Evolutionary conservation across 2,888 invertebrate genomes (phyloP), one percentile per base, ranked within the genome.

Genomic region (Hirtodrosophila cameraria): DNA sequence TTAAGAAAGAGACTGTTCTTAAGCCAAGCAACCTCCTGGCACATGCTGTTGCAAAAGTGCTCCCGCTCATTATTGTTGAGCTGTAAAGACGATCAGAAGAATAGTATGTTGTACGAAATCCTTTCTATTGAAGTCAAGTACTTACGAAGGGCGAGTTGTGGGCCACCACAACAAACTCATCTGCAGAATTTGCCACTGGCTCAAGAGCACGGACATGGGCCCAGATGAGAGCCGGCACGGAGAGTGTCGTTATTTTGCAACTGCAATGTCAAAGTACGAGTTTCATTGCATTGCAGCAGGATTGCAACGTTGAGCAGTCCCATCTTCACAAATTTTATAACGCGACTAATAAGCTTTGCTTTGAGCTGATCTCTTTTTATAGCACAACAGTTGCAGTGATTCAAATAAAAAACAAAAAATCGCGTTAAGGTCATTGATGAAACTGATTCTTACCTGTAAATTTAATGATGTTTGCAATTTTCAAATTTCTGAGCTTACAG

Each of bases 131-230:
- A n/a, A n/a, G n/a, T n/a, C n/a, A 2, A 18, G 0, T 8, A 61
- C 79, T 46, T 58, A 77, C 77, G 3, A 81, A 65, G 0, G 77
- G 77, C 0, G 75, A 52, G 16, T 78, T 78, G 42, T 78, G 54
- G 5, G 41, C 77, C 7, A 78, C 33, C 1, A 81, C 11, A 4
- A 81, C 78, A n/a, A 78, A 52, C 16, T 75, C 73, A 16, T 67
- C 71, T 1, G 16, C 31, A 4, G 4, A 33, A 25, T 12, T 39
- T 0, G 15, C 27, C 2, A 15, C 30, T 3, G 50, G 11, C 12
- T 46, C 6, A 8, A 74, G n/a, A 9, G 49, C 25, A 18, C 52
- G 60, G 1, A 81, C 49, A 59, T 81, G 62, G 1, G 78, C 75
- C 82, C 77, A 78, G 7, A 78, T 75, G 11, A 61, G 36, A 5